Conservation (phyloP, 1,140 invertebrate genomes). For the Popillia japonica region DNA sequence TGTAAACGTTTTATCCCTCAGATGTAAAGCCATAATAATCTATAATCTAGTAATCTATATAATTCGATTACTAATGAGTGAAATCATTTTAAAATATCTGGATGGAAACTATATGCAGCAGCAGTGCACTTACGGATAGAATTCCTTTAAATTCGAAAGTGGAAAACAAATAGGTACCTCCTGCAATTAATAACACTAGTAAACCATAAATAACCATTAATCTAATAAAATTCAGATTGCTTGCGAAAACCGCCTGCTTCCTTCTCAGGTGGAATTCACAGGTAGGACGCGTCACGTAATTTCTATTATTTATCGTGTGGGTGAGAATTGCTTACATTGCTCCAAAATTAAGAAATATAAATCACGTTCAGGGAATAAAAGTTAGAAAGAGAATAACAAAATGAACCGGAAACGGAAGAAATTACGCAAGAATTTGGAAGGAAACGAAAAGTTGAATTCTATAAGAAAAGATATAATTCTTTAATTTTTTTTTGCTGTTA, state of each 20-base stretch:
- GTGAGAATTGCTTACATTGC: background rate
- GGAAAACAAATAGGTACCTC: conserved; percentile 45
- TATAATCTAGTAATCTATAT: no score
- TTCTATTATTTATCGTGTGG: conserved; percentile 27
- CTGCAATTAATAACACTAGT: background rate
- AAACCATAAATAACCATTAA: conserved; percentile 26
- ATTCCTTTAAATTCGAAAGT: no score
- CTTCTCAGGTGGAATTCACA: background rate
- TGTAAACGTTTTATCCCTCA: no score
- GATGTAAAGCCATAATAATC: no score
- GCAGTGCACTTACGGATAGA: no score
- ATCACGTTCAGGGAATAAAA: background rate
- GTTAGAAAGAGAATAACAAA: background rate
- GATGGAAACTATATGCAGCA: no score
- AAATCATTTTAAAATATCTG: no score
- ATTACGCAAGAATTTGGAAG: background rate
- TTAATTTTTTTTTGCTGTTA: no score
- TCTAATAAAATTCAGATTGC: background rate
- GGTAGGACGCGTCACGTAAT: background rate
- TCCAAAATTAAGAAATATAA: conserved; percentile 28
- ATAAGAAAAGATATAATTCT: background rate
- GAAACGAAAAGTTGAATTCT: no score
- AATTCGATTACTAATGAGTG: no score
- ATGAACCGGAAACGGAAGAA: background rate
- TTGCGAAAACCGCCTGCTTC: background rate